Base-by-base conservation (phyloP, 2,888 invertebrate species). In the Argyresthia goedartella region DNA sequence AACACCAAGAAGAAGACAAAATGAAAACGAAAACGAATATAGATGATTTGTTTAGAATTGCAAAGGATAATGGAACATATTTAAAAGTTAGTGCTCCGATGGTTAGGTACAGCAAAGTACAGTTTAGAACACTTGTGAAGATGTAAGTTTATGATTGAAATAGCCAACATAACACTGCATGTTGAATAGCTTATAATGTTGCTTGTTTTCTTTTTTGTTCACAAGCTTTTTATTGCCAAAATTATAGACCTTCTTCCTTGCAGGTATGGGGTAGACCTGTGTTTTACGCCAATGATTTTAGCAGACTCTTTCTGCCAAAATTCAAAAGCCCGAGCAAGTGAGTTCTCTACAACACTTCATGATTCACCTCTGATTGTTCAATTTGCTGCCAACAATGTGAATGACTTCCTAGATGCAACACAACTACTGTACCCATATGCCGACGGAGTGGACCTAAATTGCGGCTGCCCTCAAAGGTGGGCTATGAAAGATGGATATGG, bases 391-490 rank as follows among this genome's bases (percentile, higher is more conserved):
- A 95, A 94, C 63, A 92, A 92, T 67, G 85, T 91, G 0, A 76
- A 90, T 57, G 96, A 97, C 71, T 95, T 98, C 78, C 90, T 94
- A 2, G 90, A 90, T 66, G 97, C 98, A 25, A 90, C 97, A 4
- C 91, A 94, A 80, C 82, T 98, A 58, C 90, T 97, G 39, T 91
- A 92, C 59, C 92, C 93, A 11, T 94, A 92, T 82, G 91, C 93
- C 52, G 93, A 95, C 86, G 99, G 99, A 7, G 93, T 98, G 1
- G 99, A 99, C 81, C 82, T 99, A 39, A 99, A 99, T 73, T 99
- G 99, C 86, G 99, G 99, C 0, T 99, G 99, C 64, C 99, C 99
- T 0, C 99, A 99, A 77, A 88, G 91, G 59, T 98, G 98, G 98
- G 98, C 98, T 0, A 92, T 95, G 77, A 90, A 93, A 59, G 94